Percentiles rank a stretch among this genome's conserved stretches.
phyloP scores from a whole-genome alignment of 1,140 invertebrate genomes.

The Rhyacophila brunnea region DNA sequence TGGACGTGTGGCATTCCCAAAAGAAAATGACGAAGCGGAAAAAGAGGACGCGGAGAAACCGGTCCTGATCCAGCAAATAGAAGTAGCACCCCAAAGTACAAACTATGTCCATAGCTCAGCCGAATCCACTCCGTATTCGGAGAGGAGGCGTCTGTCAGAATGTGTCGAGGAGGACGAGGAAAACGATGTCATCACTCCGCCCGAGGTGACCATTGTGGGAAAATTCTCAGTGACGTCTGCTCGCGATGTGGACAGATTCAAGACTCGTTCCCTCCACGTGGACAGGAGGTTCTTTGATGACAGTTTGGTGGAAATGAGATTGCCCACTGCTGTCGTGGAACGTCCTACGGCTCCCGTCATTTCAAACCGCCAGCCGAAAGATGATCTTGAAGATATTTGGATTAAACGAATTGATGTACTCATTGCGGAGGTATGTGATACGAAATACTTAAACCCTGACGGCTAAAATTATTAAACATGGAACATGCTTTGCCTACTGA shows the following conservation, averaged over 20 bases:
- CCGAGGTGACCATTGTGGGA: conserved; percentile 8
- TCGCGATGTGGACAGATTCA: conserved; percentile 41
- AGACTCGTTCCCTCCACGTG: conserved; percentile 60
- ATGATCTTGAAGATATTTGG: conserved; percentile 68
- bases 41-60: not conserved
- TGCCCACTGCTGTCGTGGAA: conserved; percentile 58
- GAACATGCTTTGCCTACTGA: too few relatives aligned
- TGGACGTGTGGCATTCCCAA: not conserved
- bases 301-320: conserved; percentile 76
- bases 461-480: too few relatives aligned
- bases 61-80: not conserved
- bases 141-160: conserved; percentile 69
- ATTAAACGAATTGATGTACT: conserved; percentile 52
- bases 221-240: conserved; percentile 31
- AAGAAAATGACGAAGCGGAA: conserved; percentile 10
- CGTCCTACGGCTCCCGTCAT: conserved; percentile 27
- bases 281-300: conserved; percentile 79
- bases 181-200: conserved; percentile 57
- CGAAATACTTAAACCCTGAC: too few relatives aligned
- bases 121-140: conserved; percentile 58
- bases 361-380: not conserved
- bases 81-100: conserved; percentile 39
- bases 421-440: conserved; percentile 16
- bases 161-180: conserved; percentile 80
- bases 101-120: not conserved